Base-by-base conservation (phyloP, 2,113 vertebrate genomes). In the Myocastor coypus region DNA sequence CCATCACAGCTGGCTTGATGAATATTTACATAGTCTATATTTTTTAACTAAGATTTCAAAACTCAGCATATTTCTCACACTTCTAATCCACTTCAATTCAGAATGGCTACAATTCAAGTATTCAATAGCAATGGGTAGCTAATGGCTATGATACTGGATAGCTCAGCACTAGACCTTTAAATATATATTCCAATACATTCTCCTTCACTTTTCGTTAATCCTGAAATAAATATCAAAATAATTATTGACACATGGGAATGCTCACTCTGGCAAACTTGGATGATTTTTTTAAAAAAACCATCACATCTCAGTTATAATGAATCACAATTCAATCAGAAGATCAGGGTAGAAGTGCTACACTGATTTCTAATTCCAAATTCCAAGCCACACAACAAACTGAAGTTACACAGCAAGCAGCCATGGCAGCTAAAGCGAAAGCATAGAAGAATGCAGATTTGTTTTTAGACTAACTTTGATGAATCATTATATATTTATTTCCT, bases 361-460 rank as follows among this genome's bases (percentile, higher is more conserved):
- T 61, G 24, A 63, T 64, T 90, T 94, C 85, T 93, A 88, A 93
- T 95, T 93, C 92, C 91, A 69, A 81, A 84, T 87, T 80, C 57
- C 22, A 83, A 92, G 92, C 75, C 63, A 77, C 81, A 81, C 50
- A 66, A 84, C 94, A 87, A 92, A 83, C 71, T 80, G 89, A 88
- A 85, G 91, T 61, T 55, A 77, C 26, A 46, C 1, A 92, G 42
- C 28, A 78, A 64, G 50, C 68, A 87, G 91, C 22, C 19, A 22
- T 9, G 73, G 89, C 22, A 73, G 42, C 68, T 69, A 40, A 80
- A 81, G 84, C 73, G 34, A 89, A 95, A 91, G 26, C 57, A 69
- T 50, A 87, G 71, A 88, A 87, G 34, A 94, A 95, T 32, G 64
- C n/a, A 80, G 2, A 24, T n/a, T 92, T 26, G 16, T 87, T 95